Percentiles rank a stretch among this genome's conserved stretches.
Evolutionary conservation across 2,888 invertebrate genomes (phyloP).

Genomic region (Plagiodera versicolora): DNA sequence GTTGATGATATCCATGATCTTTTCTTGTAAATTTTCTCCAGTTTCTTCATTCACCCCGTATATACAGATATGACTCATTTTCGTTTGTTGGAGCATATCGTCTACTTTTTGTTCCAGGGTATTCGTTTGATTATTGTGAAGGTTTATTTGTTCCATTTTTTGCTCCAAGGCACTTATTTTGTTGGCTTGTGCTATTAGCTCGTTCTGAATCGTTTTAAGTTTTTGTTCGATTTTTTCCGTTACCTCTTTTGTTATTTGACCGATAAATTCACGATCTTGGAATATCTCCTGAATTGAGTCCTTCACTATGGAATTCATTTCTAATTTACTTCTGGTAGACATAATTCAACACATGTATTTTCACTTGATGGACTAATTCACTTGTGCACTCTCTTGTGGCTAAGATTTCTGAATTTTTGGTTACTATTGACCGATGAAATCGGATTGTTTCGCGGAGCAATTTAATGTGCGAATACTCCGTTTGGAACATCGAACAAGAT

Average conservation of each 20-base stretch:
- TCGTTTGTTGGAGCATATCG: neutral
- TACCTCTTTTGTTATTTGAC: slow-evolving; percentile 5
- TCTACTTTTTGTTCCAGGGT: neutral
- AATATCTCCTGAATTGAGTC: neutral
- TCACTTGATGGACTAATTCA: neutral
- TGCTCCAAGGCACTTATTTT: neutral
- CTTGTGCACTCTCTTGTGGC: neutral
- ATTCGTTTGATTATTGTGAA: neutral
- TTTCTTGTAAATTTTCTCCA: neutral
- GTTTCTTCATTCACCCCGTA: neutral
- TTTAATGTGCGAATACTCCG: neutral
- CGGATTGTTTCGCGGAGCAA: neutral
- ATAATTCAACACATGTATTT: neutral
- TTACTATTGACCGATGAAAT: neutral
- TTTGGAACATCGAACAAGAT: too few species aligned
- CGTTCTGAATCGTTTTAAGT: neutral
- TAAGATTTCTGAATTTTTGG: neutral
- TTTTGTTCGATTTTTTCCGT: neutral
- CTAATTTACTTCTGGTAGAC: neutral
- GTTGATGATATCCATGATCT: neutral
- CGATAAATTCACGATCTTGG: neutral
- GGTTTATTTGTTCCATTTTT: slow-evolving; percentile 3
- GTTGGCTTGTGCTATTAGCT: neutral
- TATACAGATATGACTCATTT: neutral
- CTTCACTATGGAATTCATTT: neutral